A percentile compares a stretch with the other conserved stretches of the same genome.
phyloP scores from a whole-genome alignment of 2,888 invertebrate genomes.

The Scelioninae gen. 2 region DNA sequence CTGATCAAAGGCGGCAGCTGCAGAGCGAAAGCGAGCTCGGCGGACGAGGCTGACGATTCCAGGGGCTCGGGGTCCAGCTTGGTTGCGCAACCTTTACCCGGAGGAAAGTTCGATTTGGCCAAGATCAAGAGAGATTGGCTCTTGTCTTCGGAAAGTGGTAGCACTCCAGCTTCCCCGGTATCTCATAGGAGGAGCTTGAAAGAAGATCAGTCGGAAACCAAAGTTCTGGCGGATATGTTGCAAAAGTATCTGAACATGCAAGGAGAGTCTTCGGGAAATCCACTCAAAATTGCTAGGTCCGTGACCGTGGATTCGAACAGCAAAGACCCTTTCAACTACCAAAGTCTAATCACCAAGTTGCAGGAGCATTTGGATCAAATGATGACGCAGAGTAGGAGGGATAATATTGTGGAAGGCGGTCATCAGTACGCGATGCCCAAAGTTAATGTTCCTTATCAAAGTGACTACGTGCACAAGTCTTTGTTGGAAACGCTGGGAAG shows the following conservation, averaged over 20 bases:
- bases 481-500: slow-evolving; percentile 82
- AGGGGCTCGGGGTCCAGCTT: slow-evolving; percentile 66
- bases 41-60: slow-evolving; percentile 79
- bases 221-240: slow-evolving; percentile 80
- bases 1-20: slow-evolving; percentile 82
- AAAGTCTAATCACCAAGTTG: slow-evolving; percentile 81
- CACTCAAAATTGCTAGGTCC: slow-evolving; percentile 41
- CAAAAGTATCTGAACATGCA: slow-evolving; percentile 81
- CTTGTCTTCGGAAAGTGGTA: slow-evolving; percentile 70
- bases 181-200: slow-evolving; percentile 62
- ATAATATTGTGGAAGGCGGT: slow-evolving; percentile 64
- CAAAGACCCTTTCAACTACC: slow-evolving; percentile 77
- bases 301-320: slow-evolving; percentile 13
- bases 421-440: slow-evolving; percentile 62
- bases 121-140: slow-evolving; percentile 83
- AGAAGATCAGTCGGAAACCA: slow-evolving; percentile 77
- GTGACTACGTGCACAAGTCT: slow-evolving; percentile 79
- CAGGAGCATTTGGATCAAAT: slow-evolving; percentile 78
- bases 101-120: slow-evolving; percentile 82
- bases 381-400: slow-evolving; percentile 68
- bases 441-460: slow-evolving; percentile 74
- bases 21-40: slow-evolving; percentile 81
- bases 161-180: slow-evolving; percentile 72
- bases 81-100: slow-evolving; percentile 68
- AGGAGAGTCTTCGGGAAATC: slow-evolving; percentile 72